phyloP scores from a whole-genome alignment of 2,888 invertebrate species.

The Caenorhabditis plicata region DNA sequence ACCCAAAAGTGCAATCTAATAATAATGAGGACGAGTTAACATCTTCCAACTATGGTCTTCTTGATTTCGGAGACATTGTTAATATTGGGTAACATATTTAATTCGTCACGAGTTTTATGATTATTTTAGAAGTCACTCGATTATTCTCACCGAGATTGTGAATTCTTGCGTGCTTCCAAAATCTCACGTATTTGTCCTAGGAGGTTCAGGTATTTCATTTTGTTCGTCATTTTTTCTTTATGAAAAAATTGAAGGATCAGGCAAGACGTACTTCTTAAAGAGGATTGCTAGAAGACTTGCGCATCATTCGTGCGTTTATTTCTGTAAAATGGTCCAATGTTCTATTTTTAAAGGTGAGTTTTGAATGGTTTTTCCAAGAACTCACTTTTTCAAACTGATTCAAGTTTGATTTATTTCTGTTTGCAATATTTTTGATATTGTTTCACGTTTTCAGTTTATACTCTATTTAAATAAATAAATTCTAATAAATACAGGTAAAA shows the following conservation, averaged over 20 bases:
- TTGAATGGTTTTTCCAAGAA: too few species aligned
- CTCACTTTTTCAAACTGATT: slow-evolving; percentile 5
- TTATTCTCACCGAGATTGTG: slow-evolving; percentile 12
- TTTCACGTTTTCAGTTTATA: too few species aligned
- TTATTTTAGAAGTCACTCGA: slow-evolving; percentile 23
- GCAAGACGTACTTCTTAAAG: slow-evolving; percentile 40
- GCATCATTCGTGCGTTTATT: slow-evolving; percentile 13
- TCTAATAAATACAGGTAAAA: slow-evolving; percentile 31
- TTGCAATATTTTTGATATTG: background rate
- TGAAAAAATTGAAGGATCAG: slow-evolving; percentile 24
- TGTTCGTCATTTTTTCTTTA: slow-evolving; percentile 3
- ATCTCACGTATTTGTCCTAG: slow-evolving; percentile 10
- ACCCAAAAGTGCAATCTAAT: slow-evolving; percentile 7
- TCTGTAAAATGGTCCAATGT: slow-evolving; percentile 23
- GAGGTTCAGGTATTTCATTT: slow-evolving; percentile 10
- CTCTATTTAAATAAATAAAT: background rate
- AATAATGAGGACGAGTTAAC: slow-evolving; percentile 10
- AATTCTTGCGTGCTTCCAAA: slow-evolving; percentile 4
- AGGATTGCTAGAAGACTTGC: slow-evolving; percentile 24
- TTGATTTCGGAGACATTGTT: slow-evolving; percentile 12
- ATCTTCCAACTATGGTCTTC: slow-evolving; percentile 2
- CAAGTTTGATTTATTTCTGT: background rate
- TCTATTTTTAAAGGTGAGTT: slow-evolving; percentile 19
- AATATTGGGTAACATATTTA: slow-evolving; percentile 15
- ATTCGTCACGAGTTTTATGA: background rate